phyloP scores from a whole-genome alignment of 2,888 invertebrate genomes.

The Anorthoa munda region DNA sequence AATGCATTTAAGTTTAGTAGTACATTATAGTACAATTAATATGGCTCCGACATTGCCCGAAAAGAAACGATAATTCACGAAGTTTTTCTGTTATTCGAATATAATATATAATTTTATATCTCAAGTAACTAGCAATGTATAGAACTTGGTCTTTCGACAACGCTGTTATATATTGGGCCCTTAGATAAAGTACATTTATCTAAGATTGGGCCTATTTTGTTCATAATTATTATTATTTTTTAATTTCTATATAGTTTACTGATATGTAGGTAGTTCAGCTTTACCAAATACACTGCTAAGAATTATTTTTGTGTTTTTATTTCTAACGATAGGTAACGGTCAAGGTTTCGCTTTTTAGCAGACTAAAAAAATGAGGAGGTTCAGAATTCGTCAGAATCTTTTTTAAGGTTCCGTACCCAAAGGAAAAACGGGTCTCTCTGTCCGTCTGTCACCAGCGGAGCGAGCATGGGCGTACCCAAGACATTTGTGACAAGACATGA shows the following conservation, averaged over 20 bases:
- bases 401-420: too few relatives aligned
- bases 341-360: too few relatives aligned
- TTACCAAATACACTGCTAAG: constrained; percentile 66
- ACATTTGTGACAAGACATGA: too few relatives aligned
- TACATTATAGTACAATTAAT: constrained; percentile 17
- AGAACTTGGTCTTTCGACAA: neutral
- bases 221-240: constrained; percentile 48
- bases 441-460: too few relatives aligned
- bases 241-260: constrained; percentile 50
- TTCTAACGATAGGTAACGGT: constrained; percentile 1
- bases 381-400: too few relatives aligned
- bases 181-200: too few relatives aligned
- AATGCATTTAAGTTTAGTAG: constrained; percentile 52
- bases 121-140: constrained; percentile 11
- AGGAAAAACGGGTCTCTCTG: too few relatives aligned
- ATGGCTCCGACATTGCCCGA: constrained; percentile 2
- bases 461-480: too few relatives aligned
- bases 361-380: too few relatives aligned
- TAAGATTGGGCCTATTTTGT: constrained; percentile 47
- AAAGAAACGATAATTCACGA: neutral
- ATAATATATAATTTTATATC: constrained; percentile 11
- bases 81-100: constrained; percentile 25
- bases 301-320: constrained; percentile 40
- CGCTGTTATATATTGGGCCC: constrained; percentile 19
- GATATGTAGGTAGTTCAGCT: constrained; percentile 62